These are phyloP conservation scores for Microcebus ravelobensis DNA, from an alignment of 2,113 vertebrate genomes.

Conservation along the genomic window DNA sequence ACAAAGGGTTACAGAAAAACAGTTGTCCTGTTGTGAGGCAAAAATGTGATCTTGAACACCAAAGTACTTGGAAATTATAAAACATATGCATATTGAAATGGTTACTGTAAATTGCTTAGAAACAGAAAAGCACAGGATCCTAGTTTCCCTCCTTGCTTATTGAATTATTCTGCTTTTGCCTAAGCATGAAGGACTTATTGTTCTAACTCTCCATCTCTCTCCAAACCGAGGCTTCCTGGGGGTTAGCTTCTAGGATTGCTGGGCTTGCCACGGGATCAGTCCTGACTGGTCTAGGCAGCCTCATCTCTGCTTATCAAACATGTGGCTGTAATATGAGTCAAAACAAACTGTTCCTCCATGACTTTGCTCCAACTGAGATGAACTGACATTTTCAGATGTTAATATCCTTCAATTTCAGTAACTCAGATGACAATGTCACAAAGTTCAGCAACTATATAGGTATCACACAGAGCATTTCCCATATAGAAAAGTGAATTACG, in stretches of 20 bases:
- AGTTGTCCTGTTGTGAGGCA: not conserved
- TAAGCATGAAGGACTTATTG: slow-evolving; percentile 34
- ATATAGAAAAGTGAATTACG: not conserved
- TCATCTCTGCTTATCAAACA: slow-evolving; percentile 43
- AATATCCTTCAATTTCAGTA: slow-evolving; percentile 50
- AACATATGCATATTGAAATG: not conserved
- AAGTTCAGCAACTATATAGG: slow-evolving; percentile 29
- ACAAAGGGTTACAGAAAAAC: not conserved
- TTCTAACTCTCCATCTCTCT: slow-evolving; percentile 23
- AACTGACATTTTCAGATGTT: slow-evolving; percentile 66
- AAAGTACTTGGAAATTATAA: slow-evolving; percentile 12
- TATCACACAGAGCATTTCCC: not conserved
- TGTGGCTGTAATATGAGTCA: slow-evolving; percentile 63
- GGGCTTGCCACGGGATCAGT: not conserved
- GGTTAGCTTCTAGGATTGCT: not conserved
- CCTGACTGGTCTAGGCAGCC: slow-evolving; percentile 39
- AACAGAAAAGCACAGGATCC: not conserved
- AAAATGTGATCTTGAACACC: not conserved
- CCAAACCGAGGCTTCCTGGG: not conserved
- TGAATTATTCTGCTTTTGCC: slow-evolving; percentile 23
- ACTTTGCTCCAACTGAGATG: slow-evolving; percentile 49
- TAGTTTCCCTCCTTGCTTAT: slow-evolving; percentile 44
- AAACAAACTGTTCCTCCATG: slow-evolving; percentile 56
- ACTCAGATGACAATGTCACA: slow-evolving; percentile 12
- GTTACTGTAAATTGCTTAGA: slow-evolving; percentile 37